Conservation (phyloP, 2,888 invertebrate genomes). For the Protophormia terraenovae region DNA sequence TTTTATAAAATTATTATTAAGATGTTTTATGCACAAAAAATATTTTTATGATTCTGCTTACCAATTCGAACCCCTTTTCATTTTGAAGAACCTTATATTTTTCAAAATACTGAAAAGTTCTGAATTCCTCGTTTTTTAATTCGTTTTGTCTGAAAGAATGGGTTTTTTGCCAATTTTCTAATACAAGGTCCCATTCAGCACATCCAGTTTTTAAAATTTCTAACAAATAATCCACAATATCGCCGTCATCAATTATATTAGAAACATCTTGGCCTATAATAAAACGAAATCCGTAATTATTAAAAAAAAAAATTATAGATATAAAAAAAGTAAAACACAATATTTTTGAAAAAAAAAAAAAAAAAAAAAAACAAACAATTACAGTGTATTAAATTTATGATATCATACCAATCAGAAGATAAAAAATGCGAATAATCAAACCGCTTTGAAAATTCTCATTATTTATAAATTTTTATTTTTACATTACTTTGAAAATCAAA, state of each 20-base stretch:
- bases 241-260: neutral
- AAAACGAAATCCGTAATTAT: too few relatives aligned
- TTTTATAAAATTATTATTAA: neutral
- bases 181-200: constrained; percentile 36
- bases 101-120: constrained; percentile 27
- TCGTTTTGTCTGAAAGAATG: constrained; percentile 26
- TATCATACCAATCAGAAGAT: too few relatives aligned
- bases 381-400: too few relatives aligned
- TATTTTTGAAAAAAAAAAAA: too few relatives aligned
- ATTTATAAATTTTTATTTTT: too few relatives aligned
- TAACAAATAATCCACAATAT: constrained; percentile 16
- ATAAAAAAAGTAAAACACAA: too few relatives aligned
- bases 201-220: constrained; percentile 43
- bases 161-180: constrained; percentile 29
- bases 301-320: neutral
- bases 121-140: constrained; percentile 34
- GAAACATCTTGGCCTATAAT: too few relatives aligned
- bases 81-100: constrained; percentile 47
- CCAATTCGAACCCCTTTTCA: constrained; percentile 47
- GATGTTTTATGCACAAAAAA: too few relatives aligned
- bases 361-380: too few relatives aligned
- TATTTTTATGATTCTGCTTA: neutral
- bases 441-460: too few relatives aligned
- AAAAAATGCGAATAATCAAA: too few relatives aligned
- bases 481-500: too few relatives aligned